A percentile compares a stretch with the other conserved stretches of the same genome.
phyloP scores from a whole-genome alignment of 2,797 vertebrate species.

The Holocentrus rufus region DNA sequence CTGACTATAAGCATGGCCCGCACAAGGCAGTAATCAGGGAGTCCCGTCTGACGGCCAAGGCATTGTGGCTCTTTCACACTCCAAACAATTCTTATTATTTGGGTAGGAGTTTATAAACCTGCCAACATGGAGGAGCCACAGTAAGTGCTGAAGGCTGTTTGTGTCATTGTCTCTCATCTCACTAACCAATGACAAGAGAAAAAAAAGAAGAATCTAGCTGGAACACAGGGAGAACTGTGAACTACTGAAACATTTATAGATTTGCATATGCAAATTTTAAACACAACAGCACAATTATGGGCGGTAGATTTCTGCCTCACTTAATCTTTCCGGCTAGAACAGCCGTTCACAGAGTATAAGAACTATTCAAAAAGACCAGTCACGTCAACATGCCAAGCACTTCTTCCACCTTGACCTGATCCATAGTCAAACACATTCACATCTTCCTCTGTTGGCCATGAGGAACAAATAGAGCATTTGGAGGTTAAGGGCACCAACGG shows the following conservation, averaged over 20 bases:
- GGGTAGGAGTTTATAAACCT: constrained; percentile 59
- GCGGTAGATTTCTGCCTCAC: too few relatives aligned
- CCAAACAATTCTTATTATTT: constrained; percentile 72
- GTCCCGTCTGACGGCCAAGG: constrained; percentile 70
- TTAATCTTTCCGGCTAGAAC: too few relatives aligned
- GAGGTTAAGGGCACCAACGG: too few relatives aligned
- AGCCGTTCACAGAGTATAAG: too few relatives aligned
- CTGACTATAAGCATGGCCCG: constrained; percentile 77
- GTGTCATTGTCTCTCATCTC: constrained; percentile 31
- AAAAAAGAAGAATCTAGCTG: constrained; percentile 4
- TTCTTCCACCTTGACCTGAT: too few relatives aligned
- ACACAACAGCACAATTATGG: too few relatives aligned
- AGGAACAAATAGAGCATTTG: too few relatives aligned
- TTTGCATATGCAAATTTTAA: too few relatives aligned
- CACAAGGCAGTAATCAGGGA: constrained; percentile 77
- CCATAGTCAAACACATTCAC: too few relatives aligned
- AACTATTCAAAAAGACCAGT: too few relatives aligned
- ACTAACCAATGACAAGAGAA: constrained; percentile 13
- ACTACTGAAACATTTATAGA: background rate
- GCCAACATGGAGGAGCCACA: constrained; percentile 40
- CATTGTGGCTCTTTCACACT: constrained; percentile 67
- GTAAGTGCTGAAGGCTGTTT: constrained; percentile 41
- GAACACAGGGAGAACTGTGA: background rate
- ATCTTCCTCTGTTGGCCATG: too few relatives aligned
- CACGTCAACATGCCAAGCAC: too few relatives aligned